A percentile compares a stretch with the other conserved stretches of the same genome.
Conservation (phyloP, 2,888 invertebrate species). For the Acleris holmiana region DNA sequence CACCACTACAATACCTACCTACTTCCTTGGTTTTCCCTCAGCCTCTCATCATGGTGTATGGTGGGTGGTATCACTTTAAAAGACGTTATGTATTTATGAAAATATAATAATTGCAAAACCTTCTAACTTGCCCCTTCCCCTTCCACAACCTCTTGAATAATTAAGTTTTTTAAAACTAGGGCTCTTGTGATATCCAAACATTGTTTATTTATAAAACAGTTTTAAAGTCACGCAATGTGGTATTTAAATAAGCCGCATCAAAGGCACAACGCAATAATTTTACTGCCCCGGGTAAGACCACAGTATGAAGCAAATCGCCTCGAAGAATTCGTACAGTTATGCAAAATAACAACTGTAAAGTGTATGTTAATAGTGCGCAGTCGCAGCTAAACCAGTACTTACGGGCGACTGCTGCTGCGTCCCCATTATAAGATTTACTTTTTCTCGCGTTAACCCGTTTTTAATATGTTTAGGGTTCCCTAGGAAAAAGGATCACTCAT, state of each 20-base stretch:
- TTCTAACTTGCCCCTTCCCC: too few relatives aligned
- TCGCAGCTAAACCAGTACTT: slow-evolving; percentile 8
- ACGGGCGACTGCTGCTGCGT: background rate
- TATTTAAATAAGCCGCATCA: slow-evolving; percentile 32
- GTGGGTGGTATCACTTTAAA: too few relatives aligned
- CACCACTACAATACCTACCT: too few relatives aligned
- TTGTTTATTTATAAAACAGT: slow-evolving; percentile 4
- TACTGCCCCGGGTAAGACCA: slow-evolving; percentile 23
- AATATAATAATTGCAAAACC: too few relatives aligned
- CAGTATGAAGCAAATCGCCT: slow-evolving; percentile 22
- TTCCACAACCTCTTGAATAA: too few relatives aligned
- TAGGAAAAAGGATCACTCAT: too few relatives aligned
- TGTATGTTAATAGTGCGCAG: background rate
- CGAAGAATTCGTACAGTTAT: slow-evolving; percentile 20
- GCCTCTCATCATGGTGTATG: too few relatives aligned
- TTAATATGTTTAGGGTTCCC: background rate
- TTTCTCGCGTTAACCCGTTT: background rate
- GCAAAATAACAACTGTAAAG: slow-evolving; percentile 12
- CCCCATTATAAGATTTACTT: slow-evolving; percentile 8
- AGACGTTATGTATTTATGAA: too few relatives aligned
- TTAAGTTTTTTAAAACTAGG: too few relatives aligned
- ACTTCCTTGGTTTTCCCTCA: too few relatives aligned
- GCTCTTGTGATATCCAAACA: background rate
- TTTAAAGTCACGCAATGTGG: slow-evolving; percentile 31
- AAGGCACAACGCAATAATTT: slow-evolving; percentile 23